Evolutionary conservation across 2,797 vertebrate species (phyloP), one percentile per base, ranked within the genome.

Genomic region (Myotis planiceps): DNA sequence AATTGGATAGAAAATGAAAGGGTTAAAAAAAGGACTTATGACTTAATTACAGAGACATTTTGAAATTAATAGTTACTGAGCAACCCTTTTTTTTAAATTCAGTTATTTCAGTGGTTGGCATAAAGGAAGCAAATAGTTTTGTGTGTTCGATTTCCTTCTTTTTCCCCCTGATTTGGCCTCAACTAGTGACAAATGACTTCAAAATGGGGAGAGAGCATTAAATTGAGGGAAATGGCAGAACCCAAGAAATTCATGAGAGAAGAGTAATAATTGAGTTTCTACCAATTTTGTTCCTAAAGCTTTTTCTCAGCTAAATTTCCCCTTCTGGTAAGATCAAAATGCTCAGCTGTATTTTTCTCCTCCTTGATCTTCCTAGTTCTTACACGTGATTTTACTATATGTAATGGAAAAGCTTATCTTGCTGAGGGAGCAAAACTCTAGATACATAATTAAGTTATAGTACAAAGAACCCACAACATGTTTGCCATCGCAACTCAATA

Each of bases 331-430:
- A 8, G 84, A 79, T 93, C 53, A 92, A 84, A 68, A 74, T 74
- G 13, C 47, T 86, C 60, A 92, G 25, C 45, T 74, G 0, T 18
- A 9, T 53, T 82, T 90, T 88, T 72, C 19, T 81, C 51, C 47
- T 68, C 74, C 39, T 34, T 82, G 88, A 88, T 88, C 53, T 82
- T 69, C 68, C 34, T 71, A 76, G 92, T 92, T 87, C 66, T 88
- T 92, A 39, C 5, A 13, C 39, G 7, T 76, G 39, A 34, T 71
- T 1, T 68, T 42, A 42, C 42, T 65, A 19, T 34, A 93, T 74
- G n/a, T 34, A 90, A 90, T 29, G 27, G 34, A 71, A 96, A 90
- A 92, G 9, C 34, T 95, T 88, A 79, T 42, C 45, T 95, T 86
- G 32, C 42, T 18, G 9, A 94, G 51, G 27, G 82, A 79, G 55